Percentiles rank a stretch among this genome's conserved stretches.
phyloP scores from a whole-genome alignment of 2,113 vertebrate genomes.

The Gymnobelideus leadbeateri region DNA sequence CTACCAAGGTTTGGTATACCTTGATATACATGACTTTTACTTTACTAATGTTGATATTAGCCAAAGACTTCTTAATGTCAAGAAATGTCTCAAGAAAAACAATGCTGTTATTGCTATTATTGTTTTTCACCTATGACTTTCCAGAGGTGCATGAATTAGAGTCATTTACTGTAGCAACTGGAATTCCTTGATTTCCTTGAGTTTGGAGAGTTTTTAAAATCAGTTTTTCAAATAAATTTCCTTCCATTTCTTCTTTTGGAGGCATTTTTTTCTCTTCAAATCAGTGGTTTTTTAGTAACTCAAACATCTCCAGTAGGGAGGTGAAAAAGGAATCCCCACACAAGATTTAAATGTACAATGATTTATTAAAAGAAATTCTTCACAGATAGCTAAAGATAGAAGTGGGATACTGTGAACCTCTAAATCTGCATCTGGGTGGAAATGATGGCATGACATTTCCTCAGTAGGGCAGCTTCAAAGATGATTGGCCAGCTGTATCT shows the following conservation, averaged over 20 bases:
- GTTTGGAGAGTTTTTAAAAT: not conserved
- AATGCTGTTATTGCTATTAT: not conserved
- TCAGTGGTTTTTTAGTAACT: not conserved
- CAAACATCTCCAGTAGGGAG: not conserved
- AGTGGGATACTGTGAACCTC: not conserved
- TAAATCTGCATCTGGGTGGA: not conserved
- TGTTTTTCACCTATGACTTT: not conserved
- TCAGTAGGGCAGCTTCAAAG: not conserved
- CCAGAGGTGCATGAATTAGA: not conserved
- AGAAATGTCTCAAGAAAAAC: not conserved
- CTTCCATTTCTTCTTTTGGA: not conserved
- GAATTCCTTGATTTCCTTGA: not conserved
- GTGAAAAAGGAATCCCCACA: not conserved
- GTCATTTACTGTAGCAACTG: not conserved
- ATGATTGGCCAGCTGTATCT: not conserved
- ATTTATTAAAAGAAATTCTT: not conserved
- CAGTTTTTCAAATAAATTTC: not conserved
- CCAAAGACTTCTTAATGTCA: not conserved
- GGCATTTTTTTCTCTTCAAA: not conserved
- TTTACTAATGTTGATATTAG: not conserved
- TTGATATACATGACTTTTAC: not conserved
- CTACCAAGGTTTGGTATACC: not conserved
- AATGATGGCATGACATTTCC: not conserved
- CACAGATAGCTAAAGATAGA: not conserved
- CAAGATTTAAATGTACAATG: not conserved